Base-by-base conservation (phyloP, 2,797 vertebrate genomes). In the Percopsis omiscomaycus region DNA sequence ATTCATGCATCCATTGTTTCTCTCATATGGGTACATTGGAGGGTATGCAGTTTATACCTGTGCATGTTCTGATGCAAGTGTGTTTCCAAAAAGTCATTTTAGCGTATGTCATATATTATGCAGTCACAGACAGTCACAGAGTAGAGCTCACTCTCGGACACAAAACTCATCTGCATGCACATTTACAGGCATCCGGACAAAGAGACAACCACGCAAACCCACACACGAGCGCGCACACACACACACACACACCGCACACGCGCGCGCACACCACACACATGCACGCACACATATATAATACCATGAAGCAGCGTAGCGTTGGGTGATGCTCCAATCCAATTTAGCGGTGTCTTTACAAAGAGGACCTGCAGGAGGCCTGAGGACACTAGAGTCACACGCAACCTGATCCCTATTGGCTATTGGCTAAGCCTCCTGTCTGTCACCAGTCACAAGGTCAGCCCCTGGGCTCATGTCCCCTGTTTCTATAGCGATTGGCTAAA, bases 1-100 rank as follows among this genome's bases (percentile, higher is more conserved):
- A 94, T 93, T 95, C 95, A 95, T 96, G 95, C 96, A 95, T 89
- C 90, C 90, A 85, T 89, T 83, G 89, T 81, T 83, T 87, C 85
- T 86, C 81, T 89, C 86, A 79, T 81, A 87, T 86, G 84, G 81
- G 83, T 89, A 89, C 73, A 87, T 81, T 80, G 73, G 81, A 78
- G 83, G 87, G 75, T 86, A 85, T 84, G 83, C 73, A 80, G 81
- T 83, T 84, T 79, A 84, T 84, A 81, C 74, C 84, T 79, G 78
- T 85, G 81, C 86, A 83, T 86, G 81, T 89, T 88, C 76, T 64
- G 72, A 89, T 85, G 86, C 89, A 91, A 89, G 82, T 86, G 78
- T 85, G 67, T 85, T 83, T 72, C 59, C 78, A 84, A 83, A 78
- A 88, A 66, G 78, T 82, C 65, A 84, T 71, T 84, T 89, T 84